Evolutionary conservation across 2,888 invertebrate species (phyloP), one percentile per base, ranked within the genome.

Genomic region (Muscina levida): DNA sequence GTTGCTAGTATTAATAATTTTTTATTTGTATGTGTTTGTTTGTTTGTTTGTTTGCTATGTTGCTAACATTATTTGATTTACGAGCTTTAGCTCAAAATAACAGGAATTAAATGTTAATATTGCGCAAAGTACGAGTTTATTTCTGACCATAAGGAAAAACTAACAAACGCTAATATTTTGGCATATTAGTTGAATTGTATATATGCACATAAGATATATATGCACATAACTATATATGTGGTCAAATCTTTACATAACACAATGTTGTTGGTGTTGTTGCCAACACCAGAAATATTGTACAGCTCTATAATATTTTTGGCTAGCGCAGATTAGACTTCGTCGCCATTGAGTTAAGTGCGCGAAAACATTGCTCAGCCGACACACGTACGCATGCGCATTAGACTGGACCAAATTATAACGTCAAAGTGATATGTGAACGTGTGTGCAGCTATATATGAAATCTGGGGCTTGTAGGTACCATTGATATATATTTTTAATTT

Each of bases 21-120:
- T 5, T 31, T 31, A 31, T 31, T 31, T 51, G 22, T 10, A 1
- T 17, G 19, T 10, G 19, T n/a, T n/a, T n/a, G n/a, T n/a, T n/a
- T n/a, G n/a, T n/a, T n/a, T 51, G 51, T 1, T 22, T 51, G 51
- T 11, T 17, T 15, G 13, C 15, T n/a, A n/a, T 24, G n/a, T n/a
- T n/a, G 26, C 67, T 70, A 76, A 57, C 70, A 72, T 81, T 74
- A 77, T 81, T 82, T 82, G 80, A 82, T 82, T 81, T 78, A 82
- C 76, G 73, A 71, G 73, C n/a, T 77, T 68, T 72, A 65, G 70
- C 74, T 72, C 44, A 53, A 71, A 73, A 82, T 72, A 74, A 77
- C 81, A 82, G 79, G 79, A 82, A 82, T 81, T 81, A 81, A 81
- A 82, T 79, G 57, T 79, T 72, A 74, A 70, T 70, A 66, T 82